These are phyloP conservation scores for Nematolebias whitei DNA, from an alignment of 2,113 vertebrate genomes.

Conservation along the genomic window DNA sequence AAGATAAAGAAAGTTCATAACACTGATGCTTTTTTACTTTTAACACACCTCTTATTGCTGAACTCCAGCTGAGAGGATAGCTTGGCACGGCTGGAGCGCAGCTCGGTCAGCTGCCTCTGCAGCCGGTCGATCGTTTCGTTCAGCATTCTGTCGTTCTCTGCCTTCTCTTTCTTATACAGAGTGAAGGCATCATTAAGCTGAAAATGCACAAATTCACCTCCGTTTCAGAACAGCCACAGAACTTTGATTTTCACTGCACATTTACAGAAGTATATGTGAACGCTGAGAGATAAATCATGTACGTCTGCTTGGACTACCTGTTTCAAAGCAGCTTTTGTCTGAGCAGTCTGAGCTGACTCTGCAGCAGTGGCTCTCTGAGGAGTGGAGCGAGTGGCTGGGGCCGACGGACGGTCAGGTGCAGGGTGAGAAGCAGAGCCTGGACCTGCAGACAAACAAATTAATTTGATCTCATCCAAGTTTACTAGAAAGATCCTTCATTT, in stretches of 20 bases:
- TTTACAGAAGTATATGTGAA: neutral
- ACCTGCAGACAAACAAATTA: constrained; percentile 48
- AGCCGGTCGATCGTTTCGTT: constrained; percentile 94
- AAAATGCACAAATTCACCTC: neutral
- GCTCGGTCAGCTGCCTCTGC: constrained; percentile 88
- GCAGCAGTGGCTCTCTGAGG: constrained; percentile 78
- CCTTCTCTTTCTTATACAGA: constrained; percentile 94
- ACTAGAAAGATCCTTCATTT: neutral
- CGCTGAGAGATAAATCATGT: neutral
- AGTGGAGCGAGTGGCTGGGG: constrained; percentile 78
- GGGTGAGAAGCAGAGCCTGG: constrained; percentile 73
- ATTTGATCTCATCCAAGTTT: neutral
- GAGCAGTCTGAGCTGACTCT: constrained; percentile 83
- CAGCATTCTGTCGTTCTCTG: constrained; percentile 90
- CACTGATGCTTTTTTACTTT: neutral
- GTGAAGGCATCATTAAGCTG: constrained; percentile 92
- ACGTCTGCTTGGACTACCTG: constrained; percentile 83
- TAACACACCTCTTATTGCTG: constrained; percentile 88
- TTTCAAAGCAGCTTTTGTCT: constrained; percentile 92
- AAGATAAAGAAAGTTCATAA: neutral
- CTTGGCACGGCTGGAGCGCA: constrained; percentile 90
- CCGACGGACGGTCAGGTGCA: constrained; percentile 71
- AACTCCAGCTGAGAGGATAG: constrained; percentile 93
- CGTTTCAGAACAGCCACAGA: neutral
- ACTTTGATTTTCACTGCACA: neutral